phyloP scores from a whole-genome alignment of 2,113 vertebrate species.

The Emydura subglobosa region DNA sequence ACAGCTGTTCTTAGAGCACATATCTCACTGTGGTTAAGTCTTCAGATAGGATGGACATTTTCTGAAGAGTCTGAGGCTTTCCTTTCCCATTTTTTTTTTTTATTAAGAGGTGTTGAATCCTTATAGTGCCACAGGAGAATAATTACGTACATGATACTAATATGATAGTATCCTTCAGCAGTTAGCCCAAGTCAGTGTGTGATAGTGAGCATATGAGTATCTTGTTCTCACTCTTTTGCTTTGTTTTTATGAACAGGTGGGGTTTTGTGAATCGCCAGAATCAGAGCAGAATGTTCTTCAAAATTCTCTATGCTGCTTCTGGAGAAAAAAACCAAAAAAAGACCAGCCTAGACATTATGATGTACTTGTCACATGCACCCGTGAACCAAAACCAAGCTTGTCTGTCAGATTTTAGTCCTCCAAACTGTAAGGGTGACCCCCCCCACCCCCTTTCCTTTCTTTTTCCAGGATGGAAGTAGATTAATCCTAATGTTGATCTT shows the following conservation, averaged over 20 bases:
- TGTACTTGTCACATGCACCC: not conserved
- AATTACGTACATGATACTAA: not conserved
- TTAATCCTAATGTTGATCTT: not conserved
- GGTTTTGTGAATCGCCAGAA: not conserved
- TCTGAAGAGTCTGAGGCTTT: not conserved
- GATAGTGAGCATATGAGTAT: not conserved
- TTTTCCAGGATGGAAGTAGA: not conserved
- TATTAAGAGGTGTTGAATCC: not conserved
- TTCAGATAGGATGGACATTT: not conserved
- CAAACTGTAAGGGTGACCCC: not conserved
- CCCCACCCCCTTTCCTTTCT: too few species aligned
- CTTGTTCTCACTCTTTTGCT: not conserved
- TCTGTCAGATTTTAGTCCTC: not conserved
- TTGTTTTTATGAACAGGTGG: not conserved
- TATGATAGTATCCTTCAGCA: not conserved
- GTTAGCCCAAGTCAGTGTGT: not conserved
- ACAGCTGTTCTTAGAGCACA: not conserved
- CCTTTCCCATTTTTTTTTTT: not conserved
- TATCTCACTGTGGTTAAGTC: not conserved
- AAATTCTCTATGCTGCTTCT: not conserved
- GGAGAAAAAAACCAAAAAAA: not conserved
- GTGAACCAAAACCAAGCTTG: not conserved
- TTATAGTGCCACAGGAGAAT: not conserved
- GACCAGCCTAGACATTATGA: not conserved
- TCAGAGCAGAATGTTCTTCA: not conserved